Conservation (phyloP, 2,113 vertebrate genomes). For the Rhadina sibilatrix region DNA sequence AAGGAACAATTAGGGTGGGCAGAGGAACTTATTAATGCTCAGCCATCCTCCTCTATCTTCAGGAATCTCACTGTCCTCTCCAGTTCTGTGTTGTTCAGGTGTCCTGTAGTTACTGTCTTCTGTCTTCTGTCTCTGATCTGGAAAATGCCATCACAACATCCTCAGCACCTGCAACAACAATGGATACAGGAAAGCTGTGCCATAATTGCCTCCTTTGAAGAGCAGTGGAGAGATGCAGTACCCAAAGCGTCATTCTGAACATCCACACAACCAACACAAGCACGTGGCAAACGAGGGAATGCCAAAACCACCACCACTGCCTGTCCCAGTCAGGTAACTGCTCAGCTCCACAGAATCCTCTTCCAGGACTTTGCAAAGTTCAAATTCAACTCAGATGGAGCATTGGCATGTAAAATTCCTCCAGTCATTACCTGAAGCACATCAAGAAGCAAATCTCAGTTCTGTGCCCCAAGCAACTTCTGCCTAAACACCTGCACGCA, state of each 20-base stretch:
- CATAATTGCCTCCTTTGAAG: background rate
- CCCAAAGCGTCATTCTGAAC: background rate
- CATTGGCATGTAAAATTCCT: background rate
- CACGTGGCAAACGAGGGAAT: background rate
- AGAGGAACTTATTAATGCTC: constrained; percentile 56
- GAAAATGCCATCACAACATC: constrained; percentile 99
- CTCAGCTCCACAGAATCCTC: background rate
- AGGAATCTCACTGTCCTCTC: constrained; percentile 48
- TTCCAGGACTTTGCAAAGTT: background rate
- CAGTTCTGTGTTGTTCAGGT: constrained; percentile 40
- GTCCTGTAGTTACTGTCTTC: constrained; percentile 86
- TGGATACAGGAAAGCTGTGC: background rate
- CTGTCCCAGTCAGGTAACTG: background rate
- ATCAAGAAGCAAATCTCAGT: background rate
- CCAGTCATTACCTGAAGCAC: background rate
- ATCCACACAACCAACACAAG: background rate
- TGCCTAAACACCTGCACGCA: background rate
- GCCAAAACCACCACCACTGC: background rate
- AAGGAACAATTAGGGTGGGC: constrained; percentile 32
- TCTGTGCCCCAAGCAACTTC: background rate
- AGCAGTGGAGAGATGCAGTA: background rate
- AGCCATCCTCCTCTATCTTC: constrained; percentile 49
- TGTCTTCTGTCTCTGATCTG: constrained; percentile 94
- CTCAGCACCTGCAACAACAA: constrained; percentile 86
- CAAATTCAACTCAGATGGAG: background rate